A percentile compares a stretch with the other conserved stretches of the same genome.
These are phyloP conservation scores for Ichneumoninae sp. DNA, from an alignment of 2,888 invertebrate species.

Conservation along the genomic window DNA sequence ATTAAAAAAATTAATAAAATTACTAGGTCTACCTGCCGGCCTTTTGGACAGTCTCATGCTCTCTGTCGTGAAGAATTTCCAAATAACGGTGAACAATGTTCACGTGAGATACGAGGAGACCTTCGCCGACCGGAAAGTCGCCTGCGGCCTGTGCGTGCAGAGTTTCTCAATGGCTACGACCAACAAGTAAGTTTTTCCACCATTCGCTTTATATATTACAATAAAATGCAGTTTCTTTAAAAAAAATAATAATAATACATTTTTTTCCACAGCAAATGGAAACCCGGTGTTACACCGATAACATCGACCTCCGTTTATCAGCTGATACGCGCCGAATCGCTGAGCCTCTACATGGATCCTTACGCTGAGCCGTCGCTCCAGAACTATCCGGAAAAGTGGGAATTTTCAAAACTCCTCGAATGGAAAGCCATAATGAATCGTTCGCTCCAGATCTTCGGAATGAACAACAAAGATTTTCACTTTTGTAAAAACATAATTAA, in stretches of 20 bases:
- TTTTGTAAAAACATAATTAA: constrained; percentile 87
- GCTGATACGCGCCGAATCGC: constrained; percentile 90
- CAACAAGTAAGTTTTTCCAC: constrained; percentile 86
- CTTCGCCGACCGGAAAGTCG: constrained; percentile 88
- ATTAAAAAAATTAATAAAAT: neutral
- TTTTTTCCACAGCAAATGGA: constrained; percentile 87
- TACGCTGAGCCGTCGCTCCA: constrained; percentile 82
- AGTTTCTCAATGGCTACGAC: constrained; percentile 92
- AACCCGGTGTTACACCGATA: constrained; percentile 87
- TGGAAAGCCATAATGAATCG: constrained; percentile 92
- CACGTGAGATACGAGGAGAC: constrained; percentile 93
- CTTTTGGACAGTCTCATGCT: constrained; percentile 91
- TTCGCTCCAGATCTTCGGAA: constrained; percentile 91
- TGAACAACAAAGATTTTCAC: constrained; percentile 91
- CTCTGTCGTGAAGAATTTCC: constrained; percentile 92
- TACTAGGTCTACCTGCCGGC: constrained; percentile 86
- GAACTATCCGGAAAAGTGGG: constrained; percentile 75
- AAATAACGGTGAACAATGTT: constrained; percentile 91
- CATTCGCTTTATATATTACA: neutral
- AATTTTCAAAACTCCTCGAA: constrained; percentile 86
- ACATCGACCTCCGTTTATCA: constrained; percentile 89
- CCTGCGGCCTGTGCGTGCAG: constrained; percentile 92
- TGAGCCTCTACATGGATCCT: constrained; percentile 92
- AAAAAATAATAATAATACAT: neutral
- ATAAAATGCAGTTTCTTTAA: neutral